Conservation (phyloP, 1,140 invertebrate species). For the Polyergus mexicanus region DNA sequence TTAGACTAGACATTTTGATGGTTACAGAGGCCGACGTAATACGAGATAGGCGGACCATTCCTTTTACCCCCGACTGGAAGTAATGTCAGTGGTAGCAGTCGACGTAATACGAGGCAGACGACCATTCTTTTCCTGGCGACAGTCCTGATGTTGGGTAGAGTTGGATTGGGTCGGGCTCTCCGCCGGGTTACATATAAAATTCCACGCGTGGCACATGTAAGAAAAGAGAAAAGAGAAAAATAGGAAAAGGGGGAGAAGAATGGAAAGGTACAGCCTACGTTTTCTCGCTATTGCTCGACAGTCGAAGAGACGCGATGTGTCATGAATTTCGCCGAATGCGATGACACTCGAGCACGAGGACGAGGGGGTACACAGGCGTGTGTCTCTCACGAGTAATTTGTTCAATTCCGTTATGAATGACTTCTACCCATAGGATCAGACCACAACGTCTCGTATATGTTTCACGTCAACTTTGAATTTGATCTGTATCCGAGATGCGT, state of each 20-base stretch:
- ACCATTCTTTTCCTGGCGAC: conserved; percentile 42
- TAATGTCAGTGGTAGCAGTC: conserved; percentile 53
- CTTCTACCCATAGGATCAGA: background rate
- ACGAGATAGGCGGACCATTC: conserved; percentile 43
- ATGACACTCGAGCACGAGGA: conserved; percentile 25
- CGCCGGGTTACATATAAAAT: conserved; percentile 22
- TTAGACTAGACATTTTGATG: conserved; percentile 29
- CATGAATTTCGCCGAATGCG: conserved; percentile 23
- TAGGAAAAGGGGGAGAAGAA: conserved; percentile 4
- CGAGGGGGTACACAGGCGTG: background rate
- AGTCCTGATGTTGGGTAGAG: conserved; percentile 26
- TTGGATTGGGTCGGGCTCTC: conserved; percentile 4
- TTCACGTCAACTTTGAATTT: background rate
- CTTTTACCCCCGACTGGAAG: conserved; percentile 48
- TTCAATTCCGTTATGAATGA: conserved; percentile 43
- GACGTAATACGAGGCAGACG: conserved; percentile 55
- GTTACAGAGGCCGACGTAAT: conserved; percentile 22
- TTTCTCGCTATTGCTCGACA: background rate
- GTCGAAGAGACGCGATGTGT: conserved; percentile 16
- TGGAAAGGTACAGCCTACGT: background rate
- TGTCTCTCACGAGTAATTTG: conserved; percentile 37
- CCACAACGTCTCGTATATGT: background rate
- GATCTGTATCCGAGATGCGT: background rate
- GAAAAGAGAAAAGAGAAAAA: conserved; percentile 13
- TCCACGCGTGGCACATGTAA: conserved; percentile 19